A percentile compares a stretch with the other conserved stretches of the same genome.
These are phyloP conservation scores for Alouatta palliata DNA, from an alignment of 2,113 vertebrate species.

Conservation along the genomic window DNA sequence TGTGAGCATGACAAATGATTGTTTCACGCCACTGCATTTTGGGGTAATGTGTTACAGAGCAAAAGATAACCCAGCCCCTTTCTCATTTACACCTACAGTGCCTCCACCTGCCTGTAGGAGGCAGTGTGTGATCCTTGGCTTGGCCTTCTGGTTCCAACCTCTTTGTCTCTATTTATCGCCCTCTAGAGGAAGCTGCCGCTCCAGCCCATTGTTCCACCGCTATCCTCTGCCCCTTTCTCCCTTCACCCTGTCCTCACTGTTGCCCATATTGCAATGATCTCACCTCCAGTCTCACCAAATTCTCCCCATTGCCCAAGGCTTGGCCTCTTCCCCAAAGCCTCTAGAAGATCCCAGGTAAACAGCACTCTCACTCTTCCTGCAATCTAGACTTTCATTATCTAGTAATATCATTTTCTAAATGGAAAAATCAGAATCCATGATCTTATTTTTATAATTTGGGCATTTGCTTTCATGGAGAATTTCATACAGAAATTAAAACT, in stretches of 20 bases:
- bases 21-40: not conserved
- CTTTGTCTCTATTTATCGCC: not conserved
- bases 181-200: not conserved
- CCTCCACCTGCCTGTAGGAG: not conserved
- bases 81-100: fast-evolving
- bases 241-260: not conserved
- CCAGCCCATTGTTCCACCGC: not conserved
- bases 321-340: not conserved
- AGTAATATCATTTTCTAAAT: not conserved
- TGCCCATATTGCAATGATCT: not conserved
- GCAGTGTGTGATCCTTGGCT: not conserved
- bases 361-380: not conserved
- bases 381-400: not conserved
- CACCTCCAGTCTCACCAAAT: not conserved
- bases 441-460: not conserved
- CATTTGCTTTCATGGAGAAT: not conserved
- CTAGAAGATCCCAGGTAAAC: not conserved
- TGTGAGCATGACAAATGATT: not conserved
- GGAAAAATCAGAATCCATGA: not conserved
- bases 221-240: not conserved
- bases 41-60: not conserved
- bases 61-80: not conserved
- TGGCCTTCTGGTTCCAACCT: not conserved
- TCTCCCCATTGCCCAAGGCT: not conserved
- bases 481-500: not conserved